These are phyloP conservation scores for Conus ventricosus DNA, from an alignment of 1,140 invertebrate species.

Conservation along the genomic window DNA sequence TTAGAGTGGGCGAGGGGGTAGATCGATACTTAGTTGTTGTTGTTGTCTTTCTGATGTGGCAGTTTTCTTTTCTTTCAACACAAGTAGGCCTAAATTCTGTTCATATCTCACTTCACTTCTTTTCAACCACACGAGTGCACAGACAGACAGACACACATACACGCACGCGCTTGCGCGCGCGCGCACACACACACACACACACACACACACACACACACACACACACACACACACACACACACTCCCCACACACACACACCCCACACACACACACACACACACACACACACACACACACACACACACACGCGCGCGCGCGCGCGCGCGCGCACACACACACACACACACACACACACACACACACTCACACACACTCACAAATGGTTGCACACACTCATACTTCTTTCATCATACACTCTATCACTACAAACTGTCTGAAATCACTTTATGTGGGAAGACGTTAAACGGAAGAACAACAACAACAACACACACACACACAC, in stretches of 20 bases:
- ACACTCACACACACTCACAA: neutral
- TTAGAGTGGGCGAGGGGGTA: too few relatives aligned
- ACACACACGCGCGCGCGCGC: neutral
- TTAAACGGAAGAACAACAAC: too few relatives aligned
- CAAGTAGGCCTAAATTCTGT: too few relatives aligned
- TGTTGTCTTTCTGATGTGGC: too few relatives aligned
- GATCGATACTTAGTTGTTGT: too few relatives aligned
- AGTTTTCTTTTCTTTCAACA: too few relatives aligned
- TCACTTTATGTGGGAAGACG: too few relatives aligned
- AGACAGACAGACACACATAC: neutral
- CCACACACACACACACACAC: neutral
- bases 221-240: slow-evolving; percentile 11
- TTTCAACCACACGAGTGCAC: neutral
- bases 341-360: neutral
- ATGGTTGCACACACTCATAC: neutral
- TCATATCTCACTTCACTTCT: too few relatives aligned
- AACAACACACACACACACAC: neutral
- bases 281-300: neutral
- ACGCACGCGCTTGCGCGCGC: neutral
- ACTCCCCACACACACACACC: too few relatives aligned
- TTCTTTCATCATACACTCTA: too few relatives aligned
- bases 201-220: slow-evolving; percentile 9
- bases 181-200: slow-evolving; percentile 3
- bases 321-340: neutral
- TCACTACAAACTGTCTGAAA: too few relatives aligned